phyloP scores from a whole-genome alignment of 2,113 vertebrate genomes.

The Hiodon tergisus region DNA sequence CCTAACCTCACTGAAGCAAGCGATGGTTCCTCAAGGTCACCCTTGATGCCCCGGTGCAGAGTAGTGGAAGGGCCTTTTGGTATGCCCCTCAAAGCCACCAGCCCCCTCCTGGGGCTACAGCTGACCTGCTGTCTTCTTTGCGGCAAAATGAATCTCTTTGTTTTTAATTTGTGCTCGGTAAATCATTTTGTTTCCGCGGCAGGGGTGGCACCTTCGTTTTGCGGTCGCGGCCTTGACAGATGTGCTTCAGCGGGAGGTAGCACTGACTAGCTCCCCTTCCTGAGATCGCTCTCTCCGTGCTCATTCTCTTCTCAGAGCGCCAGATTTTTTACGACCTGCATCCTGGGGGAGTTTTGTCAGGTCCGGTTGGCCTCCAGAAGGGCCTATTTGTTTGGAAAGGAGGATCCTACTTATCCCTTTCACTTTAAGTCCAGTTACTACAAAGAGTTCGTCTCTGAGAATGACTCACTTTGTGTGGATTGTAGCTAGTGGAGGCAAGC shows the following conservation, averaged over 20 bases:
- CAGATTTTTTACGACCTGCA: neutral
- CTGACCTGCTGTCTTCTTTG: too few relatives aligned
- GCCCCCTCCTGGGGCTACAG: neutral
- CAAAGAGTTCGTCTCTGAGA: neutral
- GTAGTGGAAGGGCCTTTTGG: too few relatives aligned
- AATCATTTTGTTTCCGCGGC: conserved; percentile 52
- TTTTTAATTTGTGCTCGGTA: conserved; percentile 64
- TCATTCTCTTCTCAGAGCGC: neutral
- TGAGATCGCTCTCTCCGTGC: conserved; percentile 41
- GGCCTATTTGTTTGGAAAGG: too few relatives aligned
- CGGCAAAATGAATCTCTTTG: conserved; percentile 51
- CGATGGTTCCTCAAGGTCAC: conserved; percentile 44
- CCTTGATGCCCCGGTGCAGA: conserved; percentile 32
- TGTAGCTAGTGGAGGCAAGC: neutral
- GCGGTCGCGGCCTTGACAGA: conserved; percentile 54
- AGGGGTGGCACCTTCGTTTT: conserved; percentile 50
- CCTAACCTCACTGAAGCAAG: neutral
- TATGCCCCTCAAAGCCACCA: conserved; percentile 24
- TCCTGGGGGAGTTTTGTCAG: neutral
- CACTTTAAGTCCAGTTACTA: too few relatives aligned
- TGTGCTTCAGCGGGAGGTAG: conserved; percentile 50
- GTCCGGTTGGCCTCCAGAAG: neutral
- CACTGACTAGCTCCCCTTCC: conserved; percentile 36
- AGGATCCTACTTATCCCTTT: too few relatives aligned
- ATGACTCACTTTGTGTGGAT: neutral